phyloP scores from a whole-genome alignment of 2,113 vertebrate genomes.

The Thamnophis sirtalis region DNA sequence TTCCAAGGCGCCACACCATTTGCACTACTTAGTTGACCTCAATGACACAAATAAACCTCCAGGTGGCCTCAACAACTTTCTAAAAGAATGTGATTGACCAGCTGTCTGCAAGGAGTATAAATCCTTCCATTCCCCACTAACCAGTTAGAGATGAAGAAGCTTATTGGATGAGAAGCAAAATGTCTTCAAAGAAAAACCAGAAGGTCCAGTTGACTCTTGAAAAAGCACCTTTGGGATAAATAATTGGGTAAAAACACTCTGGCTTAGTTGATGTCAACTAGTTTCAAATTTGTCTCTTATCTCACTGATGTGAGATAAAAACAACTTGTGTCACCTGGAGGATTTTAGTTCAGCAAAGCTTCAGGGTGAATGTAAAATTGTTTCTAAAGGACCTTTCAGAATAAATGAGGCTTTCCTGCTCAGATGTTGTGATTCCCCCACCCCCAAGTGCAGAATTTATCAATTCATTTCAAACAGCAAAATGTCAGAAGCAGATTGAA shows the following conservation, averaged over 20 bases:
- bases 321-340: neutral
- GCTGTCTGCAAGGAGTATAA: too few species aligned
- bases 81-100: too few species aligned
- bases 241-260: neutral
- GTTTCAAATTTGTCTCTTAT: neutral
- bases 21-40: too few species aligned
- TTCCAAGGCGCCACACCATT: too few species aligned
- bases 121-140: too few species aligned
- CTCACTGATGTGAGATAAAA: neutral
- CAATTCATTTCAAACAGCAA: neutral
- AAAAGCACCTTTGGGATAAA: neutral
- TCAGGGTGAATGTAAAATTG: neutral
- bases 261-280: neutral
- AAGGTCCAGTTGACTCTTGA: too few species aligned
- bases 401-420: neutral
- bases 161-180: too few species aligned
- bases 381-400: conserved; percentile 12
- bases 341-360: neutral
- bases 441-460: neutral
- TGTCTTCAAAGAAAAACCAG: too few species aligned
- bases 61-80: too few species aligned
- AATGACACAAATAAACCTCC: too few species aligned
- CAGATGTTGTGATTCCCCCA: too few species aligned
- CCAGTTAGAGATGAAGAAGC: too few species aligned
- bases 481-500: conserved; percentile 5